Conservation (phyloP, 2,888 invertebrate species). For the Pharmacophagus antenor region DNA sequence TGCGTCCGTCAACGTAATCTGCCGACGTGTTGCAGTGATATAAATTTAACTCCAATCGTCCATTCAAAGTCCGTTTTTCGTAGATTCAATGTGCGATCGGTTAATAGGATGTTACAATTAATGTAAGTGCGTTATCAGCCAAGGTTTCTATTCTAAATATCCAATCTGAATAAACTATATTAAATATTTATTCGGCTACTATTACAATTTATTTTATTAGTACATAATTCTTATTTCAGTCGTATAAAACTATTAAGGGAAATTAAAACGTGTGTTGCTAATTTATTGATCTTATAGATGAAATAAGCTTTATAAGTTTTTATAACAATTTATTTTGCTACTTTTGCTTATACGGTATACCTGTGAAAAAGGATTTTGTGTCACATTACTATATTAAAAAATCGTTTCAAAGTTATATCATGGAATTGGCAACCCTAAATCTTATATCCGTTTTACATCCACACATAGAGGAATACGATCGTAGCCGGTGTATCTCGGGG, state of each 20-base stretch:
- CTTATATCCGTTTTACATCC: constrained; percentile 64
- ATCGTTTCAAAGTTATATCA: not conserved
- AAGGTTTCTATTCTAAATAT: not conserved
- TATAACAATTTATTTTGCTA: too few species aligned
- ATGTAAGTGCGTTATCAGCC: constrained; percentile 33
- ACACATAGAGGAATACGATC: constrained; percentile 58
- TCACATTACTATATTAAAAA: not conserved
- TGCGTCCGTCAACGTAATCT: constrained; percentile 58
- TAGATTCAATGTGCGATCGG: constrained; percentile 63
- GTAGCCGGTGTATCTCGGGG: constrained; percentile 76
- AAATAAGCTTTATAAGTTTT: too few species aligned
- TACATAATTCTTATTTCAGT: too few species aligned
- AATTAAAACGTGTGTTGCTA: too few species aligned
- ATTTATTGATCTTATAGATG: too few species aligned
- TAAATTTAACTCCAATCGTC: constrained; percentile 77
- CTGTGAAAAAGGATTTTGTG: too few species aligned
- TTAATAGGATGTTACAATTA: constrained; percentile 45
- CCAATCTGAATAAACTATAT: not conserved
- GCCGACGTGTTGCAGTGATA: constrained; percentile 65
- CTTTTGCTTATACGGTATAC: too few species aligned
- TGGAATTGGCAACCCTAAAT: constrained; percentile 52
- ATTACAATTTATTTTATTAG: too few species aligned
- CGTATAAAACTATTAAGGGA: too few species aligned
- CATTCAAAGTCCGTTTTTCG: constrained; percentile 71
- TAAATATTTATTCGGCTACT: too few species aligned